A percentile compares a stretch with the other conserved stretches of the same genome.
phyloP scores from a whole-genome alignment of 2,113 vertebrate genomes.

The Bos indicus region DNA sequence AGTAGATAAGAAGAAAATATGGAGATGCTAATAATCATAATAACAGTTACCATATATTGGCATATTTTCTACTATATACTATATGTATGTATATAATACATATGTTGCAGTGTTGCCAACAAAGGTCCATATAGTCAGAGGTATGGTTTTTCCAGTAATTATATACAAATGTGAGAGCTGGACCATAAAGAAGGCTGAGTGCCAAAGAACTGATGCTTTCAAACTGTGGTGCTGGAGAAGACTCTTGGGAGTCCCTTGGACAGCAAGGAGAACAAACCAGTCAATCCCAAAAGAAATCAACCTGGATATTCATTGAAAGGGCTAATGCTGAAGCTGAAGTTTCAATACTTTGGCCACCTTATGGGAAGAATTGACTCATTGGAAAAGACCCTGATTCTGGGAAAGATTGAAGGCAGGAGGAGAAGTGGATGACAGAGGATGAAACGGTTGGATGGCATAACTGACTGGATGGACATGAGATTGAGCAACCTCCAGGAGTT shows the following conservation, averaged over 20 bases:
- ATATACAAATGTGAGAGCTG: neutral
- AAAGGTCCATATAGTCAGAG: neutral
- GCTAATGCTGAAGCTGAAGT: neutral
- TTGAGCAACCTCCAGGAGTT: neutral
- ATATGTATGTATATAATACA: neutral
- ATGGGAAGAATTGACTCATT: neutral
- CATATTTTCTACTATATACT: neutral
- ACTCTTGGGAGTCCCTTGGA: neutral
- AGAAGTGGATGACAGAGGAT: neutral
- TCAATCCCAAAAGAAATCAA: neutral
- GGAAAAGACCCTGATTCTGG: neutral
- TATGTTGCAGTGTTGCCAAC: neutral
- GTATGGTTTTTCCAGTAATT: neutral
- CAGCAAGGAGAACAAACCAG: neutral
- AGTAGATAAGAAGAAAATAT: neutral
- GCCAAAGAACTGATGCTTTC: neutral
- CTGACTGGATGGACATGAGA: neutral
- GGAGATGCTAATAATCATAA: neutral
- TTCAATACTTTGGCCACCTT: neutral
- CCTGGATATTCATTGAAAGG: neutral
- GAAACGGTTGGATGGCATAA: neutral
- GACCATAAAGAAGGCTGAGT: neutral
- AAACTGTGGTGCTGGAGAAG: neutral
- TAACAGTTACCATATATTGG: neutral
- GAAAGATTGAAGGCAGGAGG: neutral